phyloP scores from a whole-genome alignment of 2,113 vertebrate genomes.

The Antigone vipio region DNA sequence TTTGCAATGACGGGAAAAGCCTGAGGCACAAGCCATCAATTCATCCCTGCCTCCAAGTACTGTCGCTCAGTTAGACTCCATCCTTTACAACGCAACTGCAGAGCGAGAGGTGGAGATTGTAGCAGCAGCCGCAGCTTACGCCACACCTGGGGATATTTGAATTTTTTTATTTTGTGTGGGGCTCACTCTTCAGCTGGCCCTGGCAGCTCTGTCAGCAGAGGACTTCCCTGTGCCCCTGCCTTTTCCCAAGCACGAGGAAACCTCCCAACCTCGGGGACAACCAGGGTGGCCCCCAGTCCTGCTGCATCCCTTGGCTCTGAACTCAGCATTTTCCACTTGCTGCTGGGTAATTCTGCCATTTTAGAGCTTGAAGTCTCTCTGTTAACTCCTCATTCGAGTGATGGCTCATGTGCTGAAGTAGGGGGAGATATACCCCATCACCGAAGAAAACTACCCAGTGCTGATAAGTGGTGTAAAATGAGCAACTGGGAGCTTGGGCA shows the following conservation, averaged over 20 bases:
- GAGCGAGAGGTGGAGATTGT: background rate
- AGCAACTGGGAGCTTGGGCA: background rate
- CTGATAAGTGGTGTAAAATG: background rate
- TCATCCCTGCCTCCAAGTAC: background rate
- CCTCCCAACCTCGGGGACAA: background rate
- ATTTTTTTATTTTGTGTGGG: background rate
- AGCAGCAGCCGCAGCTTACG: background rate
- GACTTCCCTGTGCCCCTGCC: background rate
- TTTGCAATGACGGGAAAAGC: background rate
- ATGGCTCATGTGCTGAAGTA: background rate
- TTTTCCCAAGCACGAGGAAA: rapidly evolving
- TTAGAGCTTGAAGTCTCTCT: background rate
- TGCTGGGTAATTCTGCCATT: background rate
- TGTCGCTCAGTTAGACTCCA: background rate
- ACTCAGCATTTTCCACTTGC: background rate
- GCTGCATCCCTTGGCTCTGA: background rate
- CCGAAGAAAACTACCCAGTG: background rate
- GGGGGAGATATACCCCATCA: rapidly evolving
- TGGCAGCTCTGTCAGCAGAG: background rate
- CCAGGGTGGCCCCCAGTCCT: background rate
- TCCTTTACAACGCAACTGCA: background rate
- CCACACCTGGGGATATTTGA: background rate
- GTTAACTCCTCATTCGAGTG: background rate
- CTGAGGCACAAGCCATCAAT: background rate
- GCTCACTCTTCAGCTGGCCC: background rate